Base-by-base conservation (phyloP, 2,888 invertebrate genomes). In the Aphrophora alni region DNA sequence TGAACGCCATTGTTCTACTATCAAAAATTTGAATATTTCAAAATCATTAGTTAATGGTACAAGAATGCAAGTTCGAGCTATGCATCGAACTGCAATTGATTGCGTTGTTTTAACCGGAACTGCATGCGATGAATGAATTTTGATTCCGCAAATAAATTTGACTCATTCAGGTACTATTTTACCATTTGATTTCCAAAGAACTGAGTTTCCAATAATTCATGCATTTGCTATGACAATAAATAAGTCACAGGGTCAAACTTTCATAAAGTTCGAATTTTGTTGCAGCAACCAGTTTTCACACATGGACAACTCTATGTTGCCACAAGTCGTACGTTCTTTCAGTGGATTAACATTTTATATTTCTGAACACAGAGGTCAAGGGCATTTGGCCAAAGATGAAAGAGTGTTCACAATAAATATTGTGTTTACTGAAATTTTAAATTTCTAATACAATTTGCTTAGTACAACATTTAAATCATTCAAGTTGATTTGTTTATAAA, bases 191-290 rank as follows among this genome's bases (percentile, higher is more conserved):
- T 70, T 70, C n/a, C 70, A 17, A 70, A 70, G 70, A 70, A 70
- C 70, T 70, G n/a, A 70, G 70, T 70, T 70, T 70, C 70, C 70
- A 24, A 24, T 70, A 70, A 70, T 70, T 70, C 70, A 70, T 70
- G 70, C 70, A 17, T 70, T 70, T 70, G 70, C 70, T 70, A 70
- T 70, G 70, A 70, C 70, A 70, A 70, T 70, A 17, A 70, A 70
- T 70, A 70, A 70, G 70, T 70, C 70, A 70, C 70, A 70, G 14
- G 70, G 70, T 70, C 70, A 70, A 70, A n/a, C 70, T 70, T 33
- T 33, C 70, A 70, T n/a, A 70, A 70, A 70, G 70, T 70, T 70
- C n/a, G 70, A 70, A 70, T 70, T 70, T 70, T 70, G 70, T 70
- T 70, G 70, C 70, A 70, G 21, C 70, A 70, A 70, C 70, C 70